Percentiles rank a stretch among this genome's conserved stretches.
Evolutionary conservation across 1,140 invertebrate genomes (phyloP).

Genomic region (Pseudobourletiella spinata): DNA sequence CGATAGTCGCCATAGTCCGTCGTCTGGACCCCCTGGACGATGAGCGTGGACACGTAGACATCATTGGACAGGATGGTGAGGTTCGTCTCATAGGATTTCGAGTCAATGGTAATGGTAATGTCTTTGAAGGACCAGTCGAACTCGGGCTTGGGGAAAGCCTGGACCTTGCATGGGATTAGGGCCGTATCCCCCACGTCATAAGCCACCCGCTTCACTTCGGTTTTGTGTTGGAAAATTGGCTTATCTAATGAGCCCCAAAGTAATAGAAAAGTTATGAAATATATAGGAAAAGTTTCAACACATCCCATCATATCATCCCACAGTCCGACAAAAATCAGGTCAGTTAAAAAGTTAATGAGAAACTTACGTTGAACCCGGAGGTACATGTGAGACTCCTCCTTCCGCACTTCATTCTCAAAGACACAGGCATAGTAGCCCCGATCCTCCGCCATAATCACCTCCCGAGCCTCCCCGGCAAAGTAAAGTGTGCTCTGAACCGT

Average conservation of each 20-base stretch:
- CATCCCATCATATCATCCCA: background rate
- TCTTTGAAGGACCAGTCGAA: constrained; percentile 82
- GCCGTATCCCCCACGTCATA: constrained; percentile 74
- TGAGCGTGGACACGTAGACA: constrained; percentile 68
- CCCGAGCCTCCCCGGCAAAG: constrained; percentile 64
- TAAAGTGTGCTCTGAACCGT: constrained; percentile 73
- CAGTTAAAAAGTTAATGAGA: constrained; percentile 5
- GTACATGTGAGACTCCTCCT: constrained; percentile 75
- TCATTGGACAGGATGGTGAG: constrained; percentile 71
- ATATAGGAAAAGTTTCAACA: too few relatives aligned
- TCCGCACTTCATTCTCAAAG: constrained; percentile 81
- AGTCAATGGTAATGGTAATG: constrained; percentile 58
- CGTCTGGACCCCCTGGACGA: constrained; percentile 62
- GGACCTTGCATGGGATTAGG: constrained; percentile 74
- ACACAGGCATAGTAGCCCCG: constrained; percentile 76
- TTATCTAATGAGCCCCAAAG: constrained; percentile 29
- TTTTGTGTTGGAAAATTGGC: constrained; percentile 31
- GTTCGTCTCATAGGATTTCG: constrained; percentile 70
- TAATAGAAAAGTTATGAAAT: constrained; percentile 1
- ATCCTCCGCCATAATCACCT: constrained; percentile 69
- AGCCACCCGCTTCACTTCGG: constrained; percentile 51
- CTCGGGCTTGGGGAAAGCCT: constrained; percentile 81
- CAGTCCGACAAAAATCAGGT: background rate
- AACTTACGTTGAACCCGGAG: constrained; percentile 77
- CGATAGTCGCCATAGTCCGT: constrained; percentile 83